A percentile compares a stretch with the other conserved stretches of the same genome.
These are phyloP conservation scores for Taxidea taxus DNA, from an alignment of 2,113 vertebrate genomes.

Conservation along the genomic window DNA sequence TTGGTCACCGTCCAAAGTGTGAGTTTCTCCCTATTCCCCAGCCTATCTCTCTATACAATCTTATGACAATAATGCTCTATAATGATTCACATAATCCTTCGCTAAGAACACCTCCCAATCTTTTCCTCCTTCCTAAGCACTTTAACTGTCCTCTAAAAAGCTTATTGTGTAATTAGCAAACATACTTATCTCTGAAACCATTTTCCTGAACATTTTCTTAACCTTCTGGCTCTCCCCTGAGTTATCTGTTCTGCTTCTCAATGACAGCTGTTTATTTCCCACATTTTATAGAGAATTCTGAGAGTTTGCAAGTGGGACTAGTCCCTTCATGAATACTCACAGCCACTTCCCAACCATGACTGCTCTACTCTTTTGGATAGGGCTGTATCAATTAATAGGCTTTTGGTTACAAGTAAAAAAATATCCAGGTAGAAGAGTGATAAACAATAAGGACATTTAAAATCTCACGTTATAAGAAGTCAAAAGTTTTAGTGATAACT, in stretches of 20 bases:
- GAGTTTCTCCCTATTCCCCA: background rate
- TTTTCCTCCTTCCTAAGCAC: background rate
- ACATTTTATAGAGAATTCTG: background rate
- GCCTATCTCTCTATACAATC: background rate
- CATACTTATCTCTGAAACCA: background rate
- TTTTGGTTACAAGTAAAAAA: background rate
- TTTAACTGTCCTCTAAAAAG: background rate
- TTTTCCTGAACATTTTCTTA: background rate
- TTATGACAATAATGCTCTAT: slow-evolving; percentile 1
- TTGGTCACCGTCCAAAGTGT: slow-evolving; percentile 45
- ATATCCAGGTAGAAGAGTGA: background rate
- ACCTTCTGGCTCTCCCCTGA: background rate
- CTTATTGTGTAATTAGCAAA: background rate
- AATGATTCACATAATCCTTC: background rate
- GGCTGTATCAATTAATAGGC: background rate
- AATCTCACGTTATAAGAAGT: background rate
- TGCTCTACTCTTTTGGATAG: background rate
- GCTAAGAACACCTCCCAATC: background rate
- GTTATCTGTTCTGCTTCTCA: background rate
- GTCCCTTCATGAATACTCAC: background rate
- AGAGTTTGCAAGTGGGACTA: background rate
- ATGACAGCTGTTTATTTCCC: background rate
- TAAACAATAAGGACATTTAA: background rate
- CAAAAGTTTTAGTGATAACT: background rate
- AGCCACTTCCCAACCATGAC: background rate